These are phyloP conservation scores for Dolomedes plantarius DNA, from an alignment of 2,888 invertebrate genomes.

Conservation along the genomic window DNA sequence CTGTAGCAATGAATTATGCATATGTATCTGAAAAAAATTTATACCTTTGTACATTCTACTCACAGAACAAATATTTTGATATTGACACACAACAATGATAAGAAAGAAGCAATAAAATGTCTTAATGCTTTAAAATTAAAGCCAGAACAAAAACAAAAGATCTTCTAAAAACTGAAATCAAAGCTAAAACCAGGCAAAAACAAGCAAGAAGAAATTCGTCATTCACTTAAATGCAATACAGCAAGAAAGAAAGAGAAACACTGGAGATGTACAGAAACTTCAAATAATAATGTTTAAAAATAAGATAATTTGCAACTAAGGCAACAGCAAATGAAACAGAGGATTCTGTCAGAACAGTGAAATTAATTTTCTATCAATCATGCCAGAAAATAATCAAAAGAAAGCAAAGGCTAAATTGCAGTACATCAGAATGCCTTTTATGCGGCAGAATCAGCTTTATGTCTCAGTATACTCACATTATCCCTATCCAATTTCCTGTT, in stretches of 20 bases:
- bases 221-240: background rate
- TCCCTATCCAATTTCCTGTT: constrained; percentile 88
- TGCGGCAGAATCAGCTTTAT: constrained; percentile 48
- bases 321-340: background rate
- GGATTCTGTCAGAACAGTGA: background rate
- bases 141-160: background rate
- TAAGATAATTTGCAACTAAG: background rate
- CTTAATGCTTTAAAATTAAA: too few species aligned
- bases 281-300: background rate
- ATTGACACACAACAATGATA: background rate
- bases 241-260: background rate
- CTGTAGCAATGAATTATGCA: too few species aligned
- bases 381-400: constrained; percentile 21
- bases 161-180: background rate
- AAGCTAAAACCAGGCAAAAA: background rate
- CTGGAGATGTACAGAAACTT: background rate
- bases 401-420: constrained; percentile 24
- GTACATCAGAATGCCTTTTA: constrained; percentile 16
- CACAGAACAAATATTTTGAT: background rate
- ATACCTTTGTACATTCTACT: background rate
- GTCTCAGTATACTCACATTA: constrained; percentile 82
- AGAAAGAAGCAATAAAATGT: too few species aligned
- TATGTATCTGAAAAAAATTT: too few species aligned
- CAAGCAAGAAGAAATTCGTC: background rate
- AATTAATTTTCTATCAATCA: background rate